Evolutionary conservation across 2,888 invertebrate species (phyloP).

Genomic region (Cataglyphis cursor): DNA sequence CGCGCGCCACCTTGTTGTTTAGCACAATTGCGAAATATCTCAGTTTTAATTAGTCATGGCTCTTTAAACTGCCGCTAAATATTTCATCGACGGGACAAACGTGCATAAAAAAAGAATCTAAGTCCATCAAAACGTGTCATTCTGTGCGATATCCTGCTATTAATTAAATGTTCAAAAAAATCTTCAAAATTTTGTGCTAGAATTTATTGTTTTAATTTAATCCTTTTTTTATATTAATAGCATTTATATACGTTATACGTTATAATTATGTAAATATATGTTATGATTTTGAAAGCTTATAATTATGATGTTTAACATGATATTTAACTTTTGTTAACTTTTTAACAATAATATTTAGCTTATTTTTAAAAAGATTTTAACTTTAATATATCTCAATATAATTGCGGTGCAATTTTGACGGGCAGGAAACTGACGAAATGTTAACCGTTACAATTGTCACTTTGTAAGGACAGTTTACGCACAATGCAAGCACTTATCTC

Average conservation of each 20-base stretch:
- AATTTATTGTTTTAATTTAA: neutral
- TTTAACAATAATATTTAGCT: neutral
- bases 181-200: neutral
- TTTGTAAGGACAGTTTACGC: constrained; percentile 61
- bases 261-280: neutral
- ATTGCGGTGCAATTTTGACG: neutral
- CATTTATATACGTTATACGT: too few species aligned
- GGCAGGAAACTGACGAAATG: constrained; percentile 14
- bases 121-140: neutral
- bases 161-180: neutral
- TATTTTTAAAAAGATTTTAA: neutral
- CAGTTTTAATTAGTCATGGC: constrained; percentile 21
- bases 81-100: neutral
- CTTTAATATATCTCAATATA: neutral
- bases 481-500: constrained; percentile 73
- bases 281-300: neutral
- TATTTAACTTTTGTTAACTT: neutral
- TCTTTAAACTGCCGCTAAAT: neutral
- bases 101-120: neutral
- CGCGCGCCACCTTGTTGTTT: constrained; percentile 32
- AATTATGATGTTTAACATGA: neutral
- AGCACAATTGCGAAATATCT: constrained; percentile 21
- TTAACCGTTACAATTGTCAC: constrained; percentile 48
- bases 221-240: neutral
- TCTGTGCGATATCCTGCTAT: neutral